Percentiles rank a stretch among this genome's conserved stretches.
Evolutionary conservation across 1,140 invertebrate genomes (phyloP).

Genomic region (Drosophila guanche): DNA sequence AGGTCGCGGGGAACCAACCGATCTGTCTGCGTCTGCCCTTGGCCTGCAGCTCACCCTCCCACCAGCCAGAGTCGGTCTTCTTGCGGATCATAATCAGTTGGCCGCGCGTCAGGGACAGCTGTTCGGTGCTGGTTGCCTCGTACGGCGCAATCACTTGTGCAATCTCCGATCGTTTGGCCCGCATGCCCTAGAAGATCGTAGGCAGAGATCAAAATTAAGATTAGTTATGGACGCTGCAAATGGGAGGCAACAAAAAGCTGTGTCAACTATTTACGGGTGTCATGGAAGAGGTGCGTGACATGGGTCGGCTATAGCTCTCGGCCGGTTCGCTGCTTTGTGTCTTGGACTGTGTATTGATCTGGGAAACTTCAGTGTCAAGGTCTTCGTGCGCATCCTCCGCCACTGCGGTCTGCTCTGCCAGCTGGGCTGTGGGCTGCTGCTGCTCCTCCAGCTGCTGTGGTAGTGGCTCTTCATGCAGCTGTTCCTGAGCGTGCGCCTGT

Average conservation of each 20-base stretch:
- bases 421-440: slow-evolving; percentile 28
- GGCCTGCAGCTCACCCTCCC: slow-evolving; percentile 99
- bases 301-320: slow-evolving; percentile 82
- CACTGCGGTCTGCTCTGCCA: slow-evolving; percentile 2
- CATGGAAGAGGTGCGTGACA: slow-evolving; percentile 84
- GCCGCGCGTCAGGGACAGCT: slow-evolving; percentile 94
- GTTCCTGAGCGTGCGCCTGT: slow-evolving; percentile 34
- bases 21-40: slow-evolving; percentile 97
- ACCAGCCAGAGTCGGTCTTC: slow-evolving; percentile 98
- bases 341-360: slow-evolving; percentile 83
- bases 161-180: slow-evolving; percentile 92
- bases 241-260: slow-evolving; percentile 26
- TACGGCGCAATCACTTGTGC: slow-evolving; percentile 95
- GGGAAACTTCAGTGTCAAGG: slow-evolving; percentile 83
- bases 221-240: slow-evolving; percentile 1
- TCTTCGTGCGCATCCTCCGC: slow-evolving; percentile 81
- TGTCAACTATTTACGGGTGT: slow-evolving; percentile 83
- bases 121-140: slow-evolving; percentile 94
- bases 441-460: slow-evolving; percentile 35
- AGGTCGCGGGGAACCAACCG: slow-evolving; percentile 99
- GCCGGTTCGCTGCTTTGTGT: slow-evolving; percentile 78
- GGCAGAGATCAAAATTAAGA: not conserved
- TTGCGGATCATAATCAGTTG: slow-evolving; percentile 98
- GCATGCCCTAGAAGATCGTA: slow-evolving; percentile 75
- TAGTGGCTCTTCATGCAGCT: slow-evolving; percentile 19